Conservation (phyloP, 2,113 vertebrate genomes). For the Pterocles burchelli region DNA sequence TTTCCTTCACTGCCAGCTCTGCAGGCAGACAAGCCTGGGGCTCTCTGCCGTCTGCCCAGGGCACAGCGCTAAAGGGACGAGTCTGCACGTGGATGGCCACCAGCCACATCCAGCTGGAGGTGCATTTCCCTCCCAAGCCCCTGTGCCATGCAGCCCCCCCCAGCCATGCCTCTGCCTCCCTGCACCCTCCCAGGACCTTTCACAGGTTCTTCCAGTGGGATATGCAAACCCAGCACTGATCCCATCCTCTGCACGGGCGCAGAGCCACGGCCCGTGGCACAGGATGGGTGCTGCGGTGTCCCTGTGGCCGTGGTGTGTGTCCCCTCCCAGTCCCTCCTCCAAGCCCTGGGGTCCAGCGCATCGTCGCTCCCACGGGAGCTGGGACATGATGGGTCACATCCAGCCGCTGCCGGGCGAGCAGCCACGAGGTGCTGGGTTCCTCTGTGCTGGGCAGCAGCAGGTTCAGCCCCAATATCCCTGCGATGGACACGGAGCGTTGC, state of each 20-base stretch:
- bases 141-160: fast-evolving
- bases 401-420: fast-evolving
- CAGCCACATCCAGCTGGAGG: no score
- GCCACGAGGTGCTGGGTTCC: not conserved
- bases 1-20: not conserved
- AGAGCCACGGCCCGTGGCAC: fast-evolving
- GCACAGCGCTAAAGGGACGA: fast-evolving
- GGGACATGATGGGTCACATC: not conserved
- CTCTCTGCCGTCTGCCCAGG: not conserved
- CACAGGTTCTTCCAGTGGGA: not conserved
- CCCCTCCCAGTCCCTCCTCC: not conserved
- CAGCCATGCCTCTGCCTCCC: not conserved
- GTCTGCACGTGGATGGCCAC: fast-evolving
- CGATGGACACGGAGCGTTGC: fast-evolving
- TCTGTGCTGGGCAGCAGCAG: not conserved
- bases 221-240: not conserved
- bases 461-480: not conserved
- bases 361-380: fast-evolving
- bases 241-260: fast-evolving
- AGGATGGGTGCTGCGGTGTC: not conserved
- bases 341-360: fast-evolving
- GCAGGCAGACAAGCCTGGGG: fast-evolving
- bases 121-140: not conserved
- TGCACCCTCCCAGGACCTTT: not conserved
- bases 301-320: fast-evolving